A percentile compares a stretch with the other conserved stretches of the same genome.
Evolutionary conservation across 1,140 invertebrate genomes (phyloP).

Genomic region (Tetramorium alpestre): DNA sequence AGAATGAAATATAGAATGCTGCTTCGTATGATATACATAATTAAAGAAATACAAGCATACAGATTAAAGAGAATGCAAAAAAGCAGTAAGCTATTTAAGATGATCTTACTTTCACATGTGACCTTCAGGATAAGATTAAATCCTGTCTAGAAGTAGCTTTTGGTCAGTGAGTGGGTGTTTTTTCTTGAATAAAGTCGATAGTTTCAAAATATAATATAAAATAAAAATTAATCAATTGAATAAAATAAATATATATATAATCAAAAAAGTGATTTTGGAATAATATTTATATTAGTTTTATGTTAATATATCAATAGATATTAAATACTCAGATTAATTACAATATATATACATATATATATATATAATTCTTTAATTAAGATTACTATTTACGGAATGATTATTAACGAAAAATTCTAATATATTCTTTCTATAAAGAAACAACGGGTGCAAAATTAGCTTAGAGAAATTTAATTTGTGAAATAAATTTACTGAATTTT

Average conservation of each 20-base stretch:
- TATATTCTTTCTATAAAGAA: neutral
- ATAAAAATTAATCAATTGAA: neutral
- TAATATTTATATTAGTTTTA: neutral
- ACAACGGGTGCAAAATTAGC: neutral
- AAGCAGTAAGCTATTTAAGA: neutral
- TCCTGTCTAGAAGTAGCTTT: neutral
- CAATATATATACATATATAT: too few relatives aligned
- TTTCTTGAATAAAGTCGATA: neutral
- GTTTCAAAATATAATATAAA: neutral
- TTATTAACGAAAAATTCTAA: neutral
- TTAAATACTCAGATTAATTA: too few relatives aligned
- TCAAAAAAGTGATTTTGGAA: neutral
- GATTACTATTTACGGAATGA: neutral
- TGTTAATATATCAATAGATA: too few relatives aligned
- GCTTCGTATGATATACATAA: neutral
- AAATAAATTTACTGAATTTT: neutral
- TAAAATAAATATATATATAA: neutral
- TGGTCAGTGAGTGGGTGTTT: neutral
- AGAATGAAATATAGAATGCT: neutral
- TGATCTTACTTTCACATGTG: constrained; percentile 40
- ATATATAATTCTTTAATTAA: too few relatives aligned
- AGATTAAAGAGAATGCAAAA: neutral
- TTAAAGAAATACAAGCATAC: too few relatives aligned
- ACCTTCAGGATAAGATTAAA: constrained; percentile 40
- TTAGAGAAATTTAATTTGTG: neutral